These are phyloP conservation scores for Myiopsitta monachus DNA, from an alignment of 2,113 vertebrate genomes.

Conservation along the genomic window DNA sequence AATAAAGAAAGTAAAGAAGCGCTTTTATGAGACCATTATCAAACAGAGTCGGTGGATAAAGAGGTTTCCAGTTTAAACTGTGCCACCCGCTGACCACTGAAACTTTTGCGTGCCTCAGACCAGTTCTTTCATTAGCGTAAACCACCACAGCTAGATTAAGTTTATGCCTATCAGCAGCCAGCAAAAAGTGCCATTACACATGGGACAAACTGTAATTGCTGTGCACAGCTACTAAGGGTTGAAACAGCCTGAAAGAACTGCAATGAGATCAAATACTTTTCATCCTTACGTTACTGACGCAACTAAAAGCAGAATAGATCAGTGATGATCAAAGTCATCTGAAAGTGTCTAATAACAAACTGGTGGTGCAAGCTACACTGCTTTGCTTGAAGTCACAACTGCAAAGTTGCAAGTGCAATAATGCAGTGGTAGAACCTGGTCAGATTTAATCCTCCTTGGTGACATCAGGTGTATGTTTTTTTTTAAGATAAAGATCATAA, in stretches of 20 bases:
- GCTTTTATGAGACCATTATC: background rate
- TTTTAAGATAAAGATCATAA: conserved; percentile 1
- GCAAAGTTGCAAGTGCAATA: background rate
- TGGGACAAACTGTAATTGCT: background rate
- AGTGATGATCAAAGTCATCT: conserved; percentile 24
- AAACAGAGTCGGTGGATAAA: background rate
- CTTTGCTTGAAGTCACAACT: background rate
- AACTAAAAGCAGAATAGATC: background rate
- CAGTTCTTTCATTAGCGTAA: background rate
- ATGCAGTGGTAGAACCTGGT: background rate
- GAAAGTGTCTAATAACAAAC: background rate
- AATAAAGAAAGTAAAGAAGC: rapidly evolving
- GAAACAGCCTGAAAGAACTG: conserved; percentile 5
- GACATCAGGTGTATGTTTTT: background rate
- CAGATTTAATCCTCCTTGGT: background rate
- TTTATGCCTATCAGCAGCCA: background rate
- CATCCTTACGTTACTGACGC: background rate
- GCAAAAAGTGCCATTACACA: background rate
- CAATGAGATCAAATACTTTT: conserved; percentile 16
- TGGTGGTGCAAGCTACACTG: background rate
- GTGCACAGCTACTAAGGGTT: background rate
- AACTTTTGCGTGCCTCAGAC: background rate
- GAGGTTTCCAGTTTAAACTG: background rate
- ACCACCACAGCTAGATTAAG: background rate
- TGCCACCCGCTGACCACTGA: background rate